phyloP scores from a whole-genome alignment of 2,113 vertebrate genomes.

The Ictidomys tridecemlineatus region DNA sequence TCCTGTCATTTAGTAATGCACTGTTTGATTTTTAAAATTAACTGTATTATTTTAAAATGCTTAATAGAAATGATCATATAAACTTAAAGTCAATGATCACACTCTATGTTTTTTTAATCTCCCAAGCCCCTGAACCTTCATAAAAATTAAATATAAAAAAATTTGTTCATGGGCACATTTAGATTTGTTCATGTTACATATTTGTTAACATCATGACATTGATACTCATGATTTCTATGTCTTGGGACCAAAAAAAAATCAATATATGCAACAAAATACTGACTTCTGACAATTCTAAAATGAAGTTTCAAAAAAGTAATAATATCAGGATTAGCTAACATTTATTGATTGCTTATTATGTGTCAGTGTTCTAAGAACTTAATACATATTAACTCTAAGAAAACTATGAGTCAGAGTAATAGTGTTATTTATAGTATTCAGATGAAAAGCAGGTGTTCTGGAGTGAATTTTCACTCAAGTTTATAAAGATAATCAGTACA shows the following conservation, averaged over 20 bases:
- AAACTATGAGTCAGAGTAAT: background rate
- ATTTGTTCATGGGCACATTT: background rate
- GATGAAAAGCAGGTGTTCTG: background rate
- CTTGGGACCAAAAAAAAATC: background rate
- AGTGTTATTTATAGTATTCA: background rate
- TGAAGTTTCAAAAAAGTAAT: background rate
- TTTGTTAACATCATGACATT: background rate
- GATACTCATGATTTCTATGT: background rate
- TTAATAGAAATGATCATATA: background rate
- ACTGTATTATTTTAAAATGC: background rate
- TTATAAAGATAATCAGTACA: background rate
- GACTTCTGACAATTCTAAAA: background rate
- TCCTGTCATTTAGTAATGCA: background rate
- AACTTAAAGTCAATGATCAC: background rate
- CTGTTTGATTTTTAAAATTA: background rate
- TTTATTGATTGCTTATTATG: background rate
- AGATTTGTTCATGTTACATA: background rate
- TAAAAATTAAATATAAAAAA: slow-evolving; percentile 17
- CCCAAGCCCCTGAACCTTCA: background rate
- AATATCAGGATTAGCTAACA: background rate
- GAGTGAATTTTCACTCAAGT: slow-evolving; percentile 5
- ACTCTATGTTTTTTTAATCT: background rate
- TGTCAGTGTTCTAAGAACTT: background rate
- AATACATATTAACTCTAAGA: background rate
- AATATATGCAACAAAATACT: background rate